phyloP scores from a whole-genome alignment of 2,113 vertebrate genomes.

The Camelus bactrianus region DNA sequence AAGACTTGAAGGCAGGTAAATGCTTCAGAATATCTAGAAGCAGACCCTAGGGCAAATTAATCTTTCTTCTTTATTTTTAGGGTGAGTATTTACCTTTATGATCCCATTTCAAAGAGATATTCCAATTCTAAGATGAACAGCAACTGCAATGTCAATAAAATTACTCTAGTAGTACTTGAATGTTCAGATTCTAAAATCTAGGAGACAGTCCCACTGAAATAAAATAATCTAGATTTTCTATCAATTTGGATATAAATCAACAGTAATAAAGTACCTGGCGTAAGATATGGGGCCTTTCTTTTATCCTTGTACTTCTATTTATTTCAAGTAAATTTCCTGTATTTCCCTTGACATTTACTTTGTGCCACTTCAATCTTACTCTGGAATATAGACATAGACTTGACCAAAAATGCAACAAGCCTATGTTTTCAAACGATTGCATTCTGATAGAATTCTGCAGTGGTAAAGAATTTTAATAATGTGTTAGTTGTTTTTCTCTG shows the following conservation, averaged over 20 bases:
- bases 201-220: neutral
- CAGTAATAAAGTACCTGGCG: neutral
- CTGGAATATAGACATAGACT: neutral
- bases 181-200: neutral
- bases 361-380: neutral
- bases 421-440: neutral
- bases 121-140: neutral
- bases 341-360: slow-evolving; percentile 34
- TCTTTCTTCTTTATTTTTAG: neutral
- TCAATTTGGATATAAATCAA: neutral
- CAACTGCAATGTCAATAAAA: neutral
- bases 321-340: neutral
- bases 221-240: slow-evolving; percentile 40
- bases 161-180: neutral
- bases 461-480: slow-evolving; percentile 37
- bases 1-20: neutral
- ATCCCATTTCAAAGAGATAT: neutral
- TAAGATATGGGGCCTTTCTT: slow-evolving; percentile 34
- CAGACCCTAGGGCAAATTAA: neutral
- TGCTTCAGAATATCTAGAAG: neutral
- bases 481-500: neutral
- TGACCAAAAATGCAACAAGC: neutral
- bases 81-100: neutral
- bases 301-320: neutral
- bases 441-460: slow-evolving; percentile 48